Evolutionary conservation across 2,888 invertebrate species (phyloP).

Genomic region (Torymus tubicola): DNA sequence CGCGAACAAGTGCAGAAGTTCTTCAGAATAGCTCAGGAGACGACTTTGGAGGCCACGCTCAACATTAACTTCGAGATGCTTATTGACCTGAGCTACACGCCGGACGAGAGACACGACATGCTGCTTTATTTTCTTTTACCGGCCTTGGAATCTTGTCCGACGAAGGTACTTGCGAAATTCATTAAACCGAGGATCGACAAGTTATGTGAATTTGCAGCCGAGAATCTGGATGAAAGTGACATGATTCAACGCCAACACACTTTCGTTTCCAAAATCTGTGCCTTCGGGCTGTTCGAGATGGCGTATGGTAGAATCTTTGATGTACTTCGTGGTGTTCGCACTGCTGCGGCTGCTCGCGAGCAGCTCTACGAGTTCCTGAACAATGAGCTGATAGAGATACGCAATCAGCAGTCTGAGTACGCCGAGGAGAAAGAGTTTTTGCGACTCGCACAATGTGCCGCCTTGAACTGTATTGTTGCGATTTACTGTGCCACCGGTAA

Average conservation of each 20-base stretch:
- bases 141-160: conserved; percentile 43
- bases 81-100: conserved; percentile 51
- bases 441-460: conserved; percentile 78
- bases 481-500: conserved; percentile 75
- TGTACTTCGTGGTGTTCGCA: no score
- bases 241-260: conserved; percentile 53
- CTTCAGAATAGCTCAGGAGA: conserved; percentile 59
- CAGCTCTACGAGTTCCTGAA: no score
- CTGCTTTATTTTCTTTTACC: conserved; percentile 72
- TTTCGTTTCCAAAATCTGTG: conserved; percentile 72
- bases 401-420: no score
- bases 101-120: conserved; percentile 68
- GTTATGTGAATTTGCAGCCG: not conserved
- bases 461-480: conserved; percentile 81
- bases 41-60: conserved; percentile 63
- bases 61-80: conserved; percentile 65
- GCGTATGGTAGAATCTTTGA: conserved; percentile 69
- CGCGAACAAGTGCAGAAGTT: conserved; percentile 62
- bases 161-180: conserved; percentile 22
- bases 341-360: no score
- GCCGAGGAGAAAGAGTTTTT: no score
- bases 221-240: not conserved
- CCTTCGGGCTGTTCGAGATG: conserved; percentile 72
- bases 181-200: not conserved
- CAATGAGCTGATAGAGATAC: no score